Conservation (phyloP, 2,797 vertebrate genomes). For the Hirundo rustica region DNA sequence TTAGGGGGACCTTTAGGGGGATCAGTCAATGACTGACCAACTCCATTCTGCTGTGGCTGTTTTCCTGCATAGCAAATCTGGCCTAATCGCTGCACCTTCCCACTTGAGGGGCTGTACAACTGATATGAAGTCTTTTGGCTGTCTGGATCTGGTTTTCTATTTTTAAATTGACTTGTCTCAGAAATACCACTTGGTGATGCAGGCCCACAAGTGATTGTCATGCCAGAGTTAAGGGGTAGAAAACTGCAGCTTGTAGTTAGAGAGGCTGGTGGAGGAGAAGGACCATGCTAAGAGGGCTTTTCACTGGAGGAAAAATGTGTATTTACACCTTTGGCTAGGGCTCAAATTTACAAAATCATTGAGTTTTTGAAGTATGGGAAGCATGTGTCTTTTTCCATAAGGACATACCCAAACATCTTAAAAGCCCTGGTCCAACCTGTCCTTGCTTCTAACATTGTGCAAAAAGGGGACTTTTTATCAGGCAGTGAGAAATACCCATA, state of each 20-base stretch:
- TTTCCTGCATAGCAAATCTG: not conserved
- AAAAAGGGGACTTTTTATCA: not conserved
- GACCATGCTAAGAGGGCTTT: not conserved
- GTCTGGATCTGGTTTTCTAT: not conserved
- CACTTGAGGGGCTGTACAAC: not conserved
- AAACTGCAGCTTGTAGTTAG: not conserved
- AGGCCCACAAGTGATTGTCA: not conserved
- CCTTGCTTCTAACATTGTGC: not conserved
- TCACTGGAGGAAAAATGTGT: not conserved
- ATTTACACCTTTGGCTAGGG: not conserved
- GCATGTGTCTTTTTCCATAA: not conserved
- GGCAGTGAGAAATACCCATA: accelerated
- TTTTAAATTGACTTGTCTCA: not conserved
- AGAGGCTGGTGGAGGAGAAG: not conserved
- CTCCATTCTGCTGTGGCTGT: not conserved
- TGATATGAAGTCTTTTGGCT: not conserved
- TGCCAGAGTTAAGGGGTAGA: not conserved
- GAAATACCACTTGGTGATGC: not conserved
- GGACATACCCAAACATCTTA: not conserved
- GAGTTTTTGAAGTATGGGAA: not conserved
- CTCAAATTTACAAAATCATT: not conserved
- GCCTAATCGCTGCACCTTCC: not conserved
- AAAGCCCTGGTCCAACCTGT: not conserved
- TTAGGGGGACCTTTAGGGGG: accelerated
- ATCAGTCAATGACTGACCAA: not conserved